Percentiles rank a stretch among this genome's conserved stretches.
These are phyloP conservation scores for Phaetusa simplex DNA, from an alignment of 2,113 vertebrate species.

Conservation along the genomic window DNA sequence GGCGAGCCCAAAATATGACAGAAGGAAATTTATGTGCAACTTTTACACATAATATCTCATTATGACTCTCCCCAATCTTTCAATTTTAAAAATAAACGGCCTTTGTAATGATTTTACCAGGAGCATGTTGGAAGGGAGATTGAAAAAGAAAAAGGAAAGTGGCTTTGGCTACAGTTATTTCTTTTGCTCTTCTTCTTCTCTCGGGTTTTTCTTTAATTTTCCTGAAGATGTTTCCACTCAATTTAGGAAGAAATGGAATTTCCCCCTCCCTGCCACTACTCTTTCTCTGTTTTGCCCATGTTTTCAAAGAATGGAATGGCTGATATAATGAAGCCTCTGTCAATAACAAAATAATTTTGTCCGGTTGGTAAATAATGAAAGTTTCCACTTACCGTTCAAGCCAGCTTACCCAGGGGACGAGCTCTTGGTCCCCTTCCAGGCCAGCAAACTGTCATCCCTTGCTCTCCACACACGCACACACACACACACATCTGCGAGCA, in stretches of 20 bases:
- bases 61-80: conserved; percentile 86
- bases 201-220: conserved; percentile 66
- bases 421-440: conserved; percentile 15
- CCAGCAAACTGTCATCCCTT: conserved; percentile 18
- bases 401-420: neutral
- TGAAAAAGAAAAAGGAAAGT: conserved; percentile 76
- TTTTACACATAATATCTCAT: conserved; percentile 90
- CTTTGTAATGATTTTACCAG: conserved; percentile 87
- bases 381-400: conserved; percentile 41
- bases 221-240: conserved; percentile 54
- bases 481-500: neutral
- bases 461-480: neutral
- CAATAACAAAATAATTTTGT: conserved; percentile 65
- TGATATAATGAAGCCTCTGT: conserved; percentile 54
- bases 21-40: conserved; percentile 88
- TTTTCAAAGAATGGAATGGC: conserved; percentile 50
- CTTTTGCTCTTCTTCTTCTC: conserved; percentile 54
- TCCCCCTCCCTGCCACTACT: conserved; percentile 37
- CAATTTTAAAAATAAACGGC: conserved; percentile 87
- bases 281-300: conserved; percentile 16
- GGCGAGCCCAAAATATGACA: conserved; percentile 84
- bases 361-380: conserved; percentile 48
- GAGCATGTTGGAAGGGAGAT: conserved; percentile 78
- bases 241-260: conserved; percentile 69
- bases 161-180: conserved; percentile 63